Evolutionary conservation across 1,140 invertebrate genomes (phyloP).

Genomic region (Parapsyche elsis): DNA sequence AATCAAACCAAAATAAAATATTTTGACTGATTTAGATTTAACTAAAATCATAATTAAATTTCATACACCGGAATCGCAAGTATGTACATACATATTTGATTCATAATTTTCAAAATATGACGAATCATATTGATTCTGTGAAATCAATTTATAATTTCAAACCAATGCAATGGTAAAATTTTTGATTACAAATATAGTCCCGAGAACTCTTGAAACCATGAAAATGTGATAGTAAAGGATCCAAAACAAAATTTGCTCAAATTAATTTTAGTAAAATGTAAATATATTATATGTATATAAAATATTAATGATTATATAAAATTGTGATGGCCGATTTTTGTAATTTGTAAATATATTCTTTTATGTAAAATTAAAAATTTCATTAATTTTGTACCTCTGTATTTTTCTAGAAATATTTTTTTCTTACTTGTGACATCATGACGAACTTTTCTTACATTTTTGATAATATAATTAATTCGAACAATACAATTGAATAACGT

Average conservation of each 20-base stretch:
- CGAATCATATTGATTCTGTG: constrained; percentile 8
- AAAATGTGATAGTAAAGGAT: constrained; percentile 1
- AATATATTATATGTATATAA: not conserved
- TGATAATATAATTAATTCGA: too few relatives aligned
- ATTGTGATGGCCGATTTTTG: not conserved
- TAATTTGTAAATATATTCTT: not conserved
- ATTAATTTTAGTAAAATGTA: not conserved
- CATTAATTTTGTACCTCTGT: not conserved
- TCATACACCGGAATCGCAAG: not conserved
- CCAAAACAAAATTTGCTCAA: constrained; percentile 24
- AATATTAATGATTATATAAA: not conserved
- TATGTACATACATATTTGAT: too few relatives aligned
- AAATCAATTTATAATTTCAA: too few relatives aligned
- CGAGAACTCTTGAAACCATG: not conserved
- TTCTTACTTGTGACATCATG: too few relatives aligned
- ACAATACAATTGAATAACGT: too few relatives aligned
- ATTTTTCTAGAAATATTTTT: not conserved
- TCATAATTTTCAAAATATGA: not conserved
- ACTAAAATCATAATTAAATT: not conserved
- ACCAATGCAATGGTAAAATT: too few relatives aligned
- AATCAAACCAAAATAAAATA: constrained; percentile 6
- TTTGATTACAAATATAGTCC: too few relatives aligned
- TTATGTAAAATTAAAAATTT: not conserved
- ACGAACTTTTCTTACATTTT: too few relatives aligned
- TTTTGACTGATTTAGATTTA: constrained; percentile 23